Evolutionary conservation across 2,113 vertebrate genomes (phyloP), one percentile per base, ranked within the genome.

Genomic region (Chlamydotis undulata): DNA sequence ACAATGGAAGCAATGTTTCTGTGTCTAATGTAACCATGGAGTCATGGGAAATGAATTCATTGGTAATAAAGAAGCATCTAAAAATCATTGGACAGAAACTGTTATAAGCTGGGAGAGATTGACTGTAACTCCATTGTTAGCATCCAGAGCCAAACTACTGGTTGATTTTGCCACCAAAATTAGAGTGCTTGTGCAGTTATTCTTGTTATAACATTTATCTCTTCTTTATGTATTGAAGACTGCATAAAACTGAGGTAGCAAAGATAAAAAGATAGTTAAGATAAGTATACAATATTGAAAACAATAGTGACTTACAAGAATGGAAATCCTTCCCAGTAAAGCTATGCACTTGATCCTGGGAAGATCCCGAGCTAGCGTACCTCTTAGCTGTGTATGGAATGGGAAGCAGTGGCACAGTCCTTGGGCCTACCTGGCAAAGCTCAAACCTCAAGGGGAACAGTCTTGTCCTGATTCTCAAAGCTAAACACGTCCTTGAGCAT

Each of bases 401-500:
- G 15, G 49, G 56, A 18, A 53, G 59, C 16, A 39, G 29, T 17
- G 28, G 12, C 17, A 6, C 8, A 35, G 57, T 14, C 33, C 31
- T 78, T 3, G 7, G 33, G 8, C 12, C 35, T 11, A 2, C 24
- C 26, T 56, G 49, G 10, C 26, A 23, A 52, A 43, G 9, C 24
- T 53, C 39, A 25, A 1, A 26, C 19, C 43, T 47, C 25, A 11
- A 33, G 26, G n/a, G 37, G 12, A 45, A 3, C 4, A 10, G 31
- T 12, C 2, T 25, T 28, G 17, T 25, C 77, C 83, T 57, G 21
- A 4, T 35, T 39, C 60, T 37, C 64, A 23, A 61, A 39, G 57
- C 43, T 52, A 15, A 73, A n/a, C 47, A 3, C 5, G 0, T 7
- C 19, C 9, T 21, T 2, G 1, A 3, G 21, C 2, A 22, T 31